Conservation (phyloP, 2,888 invertebrate genomes). For the Strigamia crassipes region DNA sequence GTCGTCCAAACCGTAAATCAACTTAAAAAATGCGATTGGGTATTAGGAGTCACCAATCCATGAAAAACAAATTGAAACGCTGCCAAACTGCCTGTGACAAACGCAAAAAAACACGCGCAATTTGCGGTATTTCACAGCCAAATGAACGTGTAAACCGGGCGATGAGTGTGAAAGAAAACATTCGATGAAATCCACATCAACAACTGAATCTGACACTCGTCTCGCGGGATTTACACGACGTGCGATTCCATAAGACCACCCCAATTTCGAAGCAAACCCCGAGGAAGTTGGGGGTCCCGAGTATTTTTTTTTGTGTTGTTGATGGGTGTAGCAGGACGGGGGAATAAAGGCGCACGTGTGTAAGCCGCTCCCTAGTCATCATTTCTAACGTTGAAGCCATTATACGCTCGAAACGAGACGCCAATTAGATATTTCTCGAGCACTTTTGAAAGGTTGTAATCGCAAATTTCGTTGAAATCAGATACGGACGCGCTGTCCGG, state of each 20-base stretch:
- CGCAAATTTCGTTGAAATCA: background rate
- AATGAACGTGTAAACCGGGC: background rate
- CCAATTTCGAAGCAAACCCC: background rate
- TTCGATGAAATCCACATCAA: background rate
- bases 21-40: background rate
- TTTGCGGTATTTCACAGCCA: background rate
- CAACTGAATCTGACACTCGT: background rate
- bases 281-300: background rate
- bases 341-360: conserved; percentile 18
- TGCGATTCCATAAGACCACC: conserved; percentile 22
- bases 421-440: background rate
- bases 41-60: background rate
- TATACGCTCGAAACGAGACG: background rate
- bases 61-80: background rate
- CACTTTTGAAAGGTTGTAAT: background rate
- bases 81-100: conserved; percentile 13
- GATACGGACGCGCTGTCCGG: conserved; percentile 15
- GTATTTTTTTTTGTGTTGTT: background rate
- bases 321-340: conserved; percentile 29
- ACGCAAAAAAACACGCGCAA: background rate
- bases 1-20: background rate
- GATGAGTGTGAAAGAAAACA: too few species aligned
- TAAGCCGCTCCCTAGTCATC: conserved; percentile 31
- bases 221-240: too few species aligned
- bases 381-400: conserved; percentile 8